Evolutionary conservation across 2,888 invertebrate genomes (phyloP).

Genomic region (Piscicola geometra): DNA sequence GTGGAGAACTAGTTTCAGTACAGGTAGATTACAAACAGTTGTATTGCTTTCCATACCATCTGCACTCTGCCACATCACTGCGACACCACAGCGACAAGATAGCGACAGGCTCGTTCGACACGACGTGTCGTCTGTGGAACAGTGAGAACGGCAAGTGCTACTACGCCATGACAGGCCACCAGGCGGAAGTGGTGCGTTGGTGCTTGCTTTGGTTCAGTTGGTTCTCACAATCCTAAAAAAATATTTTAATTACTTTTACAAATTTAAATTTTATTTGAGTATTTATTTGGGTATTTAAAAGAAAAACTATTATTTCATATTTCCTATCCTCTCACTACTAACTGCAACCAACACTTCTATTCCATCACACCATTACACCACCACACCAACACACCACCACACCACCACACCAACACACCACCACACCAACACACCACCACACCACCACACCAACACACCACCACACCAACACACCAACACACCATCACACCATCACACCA

Average conservation of each 20-base stretch:
- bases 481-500: not conserved
- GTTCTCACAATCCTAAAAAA: too few relatives aligned
- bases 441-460: not conserved
- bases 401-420: not conserved
- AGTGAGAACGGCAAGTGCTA: conserved; percentile 55
- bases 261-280: not conserved
- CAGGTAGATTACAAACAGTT: too few relatives aligned
- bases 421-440: conserved; percentile 11
- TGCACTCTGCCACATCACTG: too few relatives aligned
- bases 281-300: not conserved
- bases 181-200: conserved; percentile 55
- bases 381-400: too few relatives aligned
- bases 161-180: conserved; percentile 55
- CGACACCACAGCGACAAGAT: conserved; percentile 54
- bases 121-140: conserved; percentile 56
- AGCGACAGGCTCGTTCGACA: conserved; percentile 57
- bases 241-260: not conserved
- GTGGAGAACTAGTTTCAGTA: not conserved
- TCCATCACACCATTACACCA: too few relatives aligned
- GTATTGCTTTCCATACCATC: too few relatives aligned
- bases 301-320: too few relatives aligned
- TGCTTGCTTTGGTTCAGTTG: too few relatives aligned
- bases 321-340: too few relatives aligned
- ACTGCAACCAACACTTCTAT: too few relatives aligned
- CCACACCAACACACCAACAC: not conserved